Conservation (phyloP, 2,113 vertebrate genomes). For the Nothoprocta pentlandii region DNA sequence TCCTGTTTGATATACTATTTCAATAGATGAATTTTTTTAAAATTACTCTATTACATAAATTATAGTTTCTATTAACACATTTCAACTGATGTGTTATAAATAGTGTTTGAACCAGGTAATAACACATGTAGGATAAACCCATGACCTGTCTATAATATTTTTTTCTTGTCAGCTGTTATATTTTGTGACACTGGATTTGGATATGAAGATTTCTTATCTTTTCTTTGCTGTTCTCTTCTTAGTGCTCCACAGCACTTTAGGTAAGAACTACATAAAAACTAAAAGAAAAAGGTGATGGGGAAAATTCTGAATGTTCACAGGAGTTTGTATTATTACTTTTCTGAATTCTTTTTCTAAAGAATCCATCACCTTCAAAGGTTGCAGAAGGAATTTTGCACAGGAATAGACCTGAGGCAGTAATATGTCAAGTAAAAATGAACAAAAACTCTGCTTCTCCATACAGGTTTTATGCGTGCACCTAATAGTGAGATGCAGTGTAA, state of each 20-base stretch:
- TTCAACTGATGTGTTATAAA: neutral
- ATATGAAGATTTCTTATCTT: conserved; percentile 44
- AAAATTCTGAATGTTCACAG: neutral
- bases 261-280: neutral
- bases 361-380: neutral
- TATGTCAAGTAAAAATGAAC: neutral
- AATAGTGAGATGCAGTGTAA: neutral
- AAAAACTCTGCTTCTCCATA: neutral
- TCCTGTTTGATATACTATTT: neutral
- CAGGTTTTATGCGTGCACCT: conserved; percentile 67
- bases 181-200: neutral
- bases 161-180: neutral
- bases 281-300: neutral
- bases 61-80: neutral
- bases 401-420: neutral
- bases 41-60: neutral
- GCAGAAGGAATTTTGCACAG: neutral
- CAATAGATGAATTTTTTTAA: neutral
- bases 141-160: neutral
- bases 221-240: neutral
- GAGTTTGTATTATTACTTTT: neutral
- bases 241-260: neutral
- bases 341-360: neutral
- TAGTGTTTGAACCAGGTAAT: neutral
- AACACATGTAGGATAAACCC: neutral